Base-by-base conservation (phyloP, 2,113 vertebrate species). In the Tyto alba region DNA sequence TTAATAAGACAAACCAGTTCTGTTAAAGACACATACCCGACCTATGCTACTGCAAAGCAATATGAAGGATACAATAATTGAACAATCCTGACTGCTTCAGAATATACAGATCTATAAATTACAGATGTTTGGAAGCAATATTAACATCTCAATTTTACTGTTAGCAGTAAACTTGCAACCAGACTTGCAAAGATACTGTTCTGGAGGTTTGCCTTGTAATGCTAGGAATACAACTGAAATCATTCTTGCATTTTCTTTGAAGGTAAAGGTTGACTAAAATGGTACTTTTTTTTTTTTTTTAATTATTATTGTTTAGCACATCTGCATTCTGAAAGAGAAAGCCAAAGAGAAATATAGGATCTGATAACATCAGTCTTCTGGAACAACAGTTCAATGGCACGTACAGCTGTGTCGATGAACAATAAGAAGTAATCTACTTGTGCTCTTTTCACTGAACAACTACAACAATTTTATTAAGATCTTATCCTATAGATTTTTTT, bases 341-440 rank as follows among this genome's bases (percentile, higher is more conserved):
- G 98, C 98, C 62, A 98, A 98, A 96, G 95, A 97, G 88, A 99
- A 99, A 97, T 99, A 98, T 40, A 98, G 98, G 79, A 90, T 98
- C 82, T 98, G 89, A 98, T 57, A 56, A 29, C 9, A 40, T 4
- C 41, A 22, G 22, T 69, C 16, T 57, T n/a, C 47, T 48, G 62
- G 43, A 92, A 60, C 75, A 78, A 27, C 2, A 52, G 18, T 38
- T 48, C 63, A 77, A 27, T 30, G 38, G 32, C 40, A 52, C 2
- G 25, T 67, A 48, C 14, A 72, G 43, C 17, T 52, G 29, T 47
- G 43, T 41, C 15, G 34, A 57, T 21, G 64, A 57, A 36, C 10
- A 66, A 27, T 7, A 56, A 56, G 3, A 23, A 27, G 13, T n/a
- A 16, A 57, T 55, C 56, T 68, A 40, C 22, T 27, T 41, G n/a